Evolutionary conservation across 2,797 vertebrate genomes (phyloP), one percentile per base, ranked within the genome.

Genomic region (Galaxias olidus): DNA sequence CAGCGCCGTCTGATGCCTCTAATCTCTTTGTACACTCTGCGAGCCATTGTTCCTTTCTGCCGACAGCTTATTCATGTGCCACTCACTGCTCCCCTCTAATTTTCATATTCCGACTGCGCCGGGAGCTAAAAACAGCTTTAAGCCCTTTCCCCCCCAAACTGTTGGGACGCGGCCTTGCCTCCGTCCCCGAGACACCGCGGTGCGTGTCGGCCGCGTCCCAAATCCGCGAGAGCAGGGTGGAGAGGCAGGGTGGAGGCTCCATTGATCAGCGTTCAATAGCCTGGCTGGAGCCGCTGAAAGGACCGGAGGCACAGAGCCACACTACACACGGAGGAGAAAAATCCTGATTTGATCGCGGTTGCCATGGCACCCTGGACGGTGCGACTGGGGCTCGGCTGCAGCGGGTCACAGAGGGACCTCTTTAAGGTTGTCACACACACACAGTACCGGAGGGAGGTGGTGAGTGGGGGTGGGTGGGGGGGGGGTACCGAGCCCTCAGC

Each of bases 311-410:
- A 30, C 2, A 30, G 30, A 30, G 30, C 30, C 30, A 30, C 30
- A 30, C 30, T 30, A 30, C 30, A 30, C 3, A 30, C 79, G 78
- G n/a, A n/a, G n/a, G n/a, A n/a, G n/a, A n/a, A 85, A 88, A 82
- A 81, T 81, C 88, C 85, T 79, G 86, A 90, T 87, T 88, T 88
- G 85, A 90, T 89, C 85, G 88, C 87, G 87, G 87, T 89, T 90
- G 84, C 87, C 76, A 89, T 89, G 88, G 89, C 6, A 30, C 74
- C 83, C 77, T 80, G 10, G 59, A 78, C 86, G 73, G 80, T 85
- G 69, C 74, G 84, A 13, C 9, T 45, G 71, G 74, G 73, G 69
- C 4, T 54, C 1, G 40, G 78, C 74, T 20, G 12, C 19, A 44
- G 41, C 30, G n/a, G 13, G 77, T 77, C 63, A 66, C 59, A 65